Percentiles rank a stretch among this genome's conserved stretches.
These are phyloP conservation scores for Rousettus madagascariensis DNA, from an alignment of 2,797 vertebrate genomes.

Conservation along the genomic window DNA sequence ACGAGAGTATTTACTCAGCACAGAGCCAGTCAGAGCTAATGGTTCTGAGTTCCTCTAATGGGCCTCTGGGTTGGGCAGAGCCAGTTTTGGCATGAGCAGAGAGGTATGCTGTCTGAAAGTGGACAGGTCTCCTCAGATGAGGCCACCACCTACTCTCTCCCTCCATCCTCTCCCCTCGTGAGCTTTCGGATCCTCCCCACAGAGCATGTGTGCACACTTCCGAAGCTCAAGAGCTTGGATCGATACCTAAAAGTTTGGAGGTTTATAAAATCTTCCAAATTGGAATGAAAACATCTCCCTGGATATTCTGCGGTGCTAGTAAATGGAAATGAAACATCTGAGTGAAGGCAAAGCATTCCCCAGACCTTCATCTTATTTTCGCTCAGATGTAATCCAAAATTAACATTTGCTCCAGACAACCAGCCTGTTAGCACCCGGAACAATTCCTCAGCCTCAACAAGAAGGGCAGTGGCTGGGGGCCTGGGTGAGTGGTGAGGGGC, in stretches of 20 bases:
- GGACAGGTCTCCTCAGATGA: neutral
- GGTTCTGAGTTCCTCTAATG: constrained; percentile 69
- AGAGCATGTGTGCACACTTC: neutral
- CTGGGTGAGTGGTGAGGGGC: constrained; percentile 8
- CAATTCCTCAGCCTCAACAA: constrained; percentile 61
- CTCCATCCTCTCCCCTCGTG: neutral
- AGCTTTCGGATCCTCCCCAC: neutral
- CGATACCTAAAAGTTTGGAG: constrained; percentile 75
- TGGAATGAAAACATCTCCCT: constrained; percentile 76
- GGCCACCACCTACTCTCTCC: neutral
- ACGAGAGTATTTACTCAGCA: constrained; percentile 67
- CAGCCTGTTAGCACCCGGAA: constrained; percentile 68
- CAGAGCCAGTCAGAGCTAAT: constrained; percentile 62
- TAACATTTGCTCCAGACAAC: constrained; percentile 79
- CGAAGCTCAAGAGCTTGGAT: constrained; percentile 74
- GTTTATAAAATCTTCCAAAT: constrained; percentile 78
- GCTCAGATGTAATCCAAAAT: constrained; percentile 80
- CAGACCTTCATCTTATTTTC: constrained; percentile 77
- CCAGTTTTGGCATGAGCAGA: constrained; percentile 22
- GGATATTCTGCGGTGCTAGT: constrained; percentile 68
- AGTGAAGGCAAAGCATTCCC: constrained; percentile 75
- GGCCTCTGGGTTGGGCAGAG: constrained; percentile 31
- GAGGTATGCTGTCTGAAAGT: neutral
- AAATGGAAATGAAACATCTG: constrained; percentile 80
- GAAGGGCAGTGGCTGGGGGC: constrained; percentile 63